Evolutionary conservation across 2,797 vertebrate genomes (phyloP).

Genomic region (Spinibarbus caldwelli): DNA sequence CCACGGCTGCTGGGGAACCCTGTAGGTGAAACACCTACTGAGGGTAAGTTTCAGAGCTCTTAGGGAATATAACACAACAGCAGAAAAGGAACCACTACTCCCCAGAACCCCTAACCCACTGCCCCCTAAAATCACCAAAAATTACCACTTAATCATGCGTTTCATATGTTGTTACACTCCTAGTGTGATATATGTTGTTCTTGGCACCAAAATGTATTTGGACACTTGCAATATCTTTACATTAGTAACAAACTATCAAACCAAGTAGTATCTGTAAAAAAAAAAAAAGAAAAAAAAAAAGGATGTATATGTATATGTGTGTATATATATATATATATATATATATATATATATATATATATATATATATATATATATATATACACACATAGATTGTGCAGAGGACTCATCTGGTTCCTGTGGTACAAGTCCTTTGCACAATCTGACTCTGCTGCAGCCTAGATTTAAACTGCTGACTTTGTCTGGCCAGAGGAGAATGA

Average conservation of each 20-base stretch:
- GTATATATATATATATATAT: too few species aligned
- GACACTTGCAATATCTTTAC: not conserved
- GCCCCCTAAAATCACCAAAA: not conserved
- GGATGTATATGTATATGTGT: too few species aligned
- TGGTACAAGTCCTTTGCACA: too few species aligned
- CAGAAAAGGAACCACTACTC: constrained; percentile 50
- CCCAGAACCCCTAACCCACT: constrained; percentile 21
- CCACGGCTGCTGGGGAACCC: constrained; percentile 69
- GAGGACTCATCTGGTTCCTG: too few species aligned
- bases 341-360: too few species aligned
- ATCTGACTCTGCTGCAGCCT: too few species aligned
- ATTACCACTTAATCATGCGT: not conserved
- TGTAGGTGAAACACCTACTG: constrained; percentile 74
- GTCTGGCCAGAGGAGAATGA: too few species aligned
- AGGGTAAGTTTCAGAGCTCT: constrained; percentile 69
- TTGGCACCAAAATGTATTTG: not conserved
- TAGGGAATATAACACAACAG: constrained; percentile 61
- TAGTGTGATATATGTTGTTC: not conserved
- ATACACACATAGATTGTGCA: too few species aligned
- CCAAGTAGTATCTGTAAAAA: not conserved
- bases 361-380: too few species aligned
- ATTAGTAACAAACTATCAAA: not conserved
- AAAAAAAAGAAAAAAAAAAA: not conserved
- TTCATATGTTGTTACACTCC: not conserved
- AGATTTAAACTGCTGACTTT: too few species aligned